phyloP scores from a whole-genome alignment of 1,140 invertebrate genomes.

The Drosophila kikkawai region DNA sequence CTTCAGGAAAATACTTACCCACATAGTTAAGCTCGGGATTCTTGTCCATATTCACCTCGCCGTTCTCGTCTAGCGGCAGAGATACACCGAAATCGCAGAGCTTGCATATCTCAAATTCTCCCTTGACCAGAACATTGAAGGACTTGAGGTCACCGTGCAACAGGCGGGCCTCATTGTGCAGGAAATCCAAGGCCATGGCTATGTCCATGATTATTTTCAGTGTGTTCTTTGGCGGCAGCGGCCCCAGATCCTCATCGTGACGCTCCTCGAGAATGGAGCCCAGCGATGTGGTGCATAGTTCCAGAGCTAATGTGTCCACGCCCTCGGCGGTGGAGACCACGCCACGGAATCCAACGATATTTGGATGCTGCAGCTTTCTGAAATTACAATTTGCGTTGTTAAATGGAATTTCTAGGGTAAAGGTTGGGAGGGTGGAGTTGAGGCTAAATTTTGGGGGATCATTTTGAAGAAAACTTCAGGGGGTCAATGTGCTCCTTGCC shows the following conservation, averaged over 20 bases:
- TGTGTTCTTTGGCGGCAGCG: slow-evolving; percentile 88
- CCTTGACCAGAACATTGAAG: slow-evolving; percentile 91
- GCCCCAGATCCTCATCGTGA: slow-evolving; percentile 86
- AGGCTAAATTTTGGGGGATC: too few relatives aligned
- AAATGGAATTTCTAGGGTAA: neutral
- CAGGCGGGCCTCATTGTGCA: slow-evolving; percentile 90
- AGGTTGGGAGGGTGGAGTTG: neutral
- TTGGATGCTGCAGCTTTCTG: slow-evolving; percentile 91
- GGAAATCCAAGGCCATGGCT: slow-evolving; percentile 90
- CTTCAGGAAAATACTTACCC: slow-evolving; percentile 67
- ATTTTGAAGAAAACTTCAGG: too few relatives aligned
- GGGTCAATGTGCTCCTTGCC: neutral
- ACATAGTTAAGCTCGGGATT: slow-evolving; percentile 86
- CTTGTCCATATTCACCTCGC: slow-evolving; percentile 87
- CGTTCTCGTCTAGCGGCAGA: slow-evolving; percentile 89
- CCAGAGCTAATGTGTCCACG: slow-evolving; percentile 89
- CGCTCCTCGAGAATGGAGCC: slow-evolving; percentile 90
- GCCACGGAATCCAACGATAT: slow-evolving; percentile 93
- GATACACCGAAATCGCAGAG: slow-evolving; percentile 95
- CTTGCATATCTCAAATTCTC: slow-evolving; percentile 91
- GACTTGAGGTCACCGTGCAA: slow-evolving; percentile 95
- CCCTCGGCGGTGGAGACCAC: slow-evolving; percentile 88
- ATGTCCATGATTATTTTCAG: slow-evolving; percentile 88
- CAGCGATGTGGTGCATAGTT: slow-evolving; percentile 88
- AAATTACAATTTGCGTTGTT: slow-evolving; percentile 63